Evolutionary conservation across 2,113 vertebrate species (phyloP).

Genomic region (Mola mola): DNA sequence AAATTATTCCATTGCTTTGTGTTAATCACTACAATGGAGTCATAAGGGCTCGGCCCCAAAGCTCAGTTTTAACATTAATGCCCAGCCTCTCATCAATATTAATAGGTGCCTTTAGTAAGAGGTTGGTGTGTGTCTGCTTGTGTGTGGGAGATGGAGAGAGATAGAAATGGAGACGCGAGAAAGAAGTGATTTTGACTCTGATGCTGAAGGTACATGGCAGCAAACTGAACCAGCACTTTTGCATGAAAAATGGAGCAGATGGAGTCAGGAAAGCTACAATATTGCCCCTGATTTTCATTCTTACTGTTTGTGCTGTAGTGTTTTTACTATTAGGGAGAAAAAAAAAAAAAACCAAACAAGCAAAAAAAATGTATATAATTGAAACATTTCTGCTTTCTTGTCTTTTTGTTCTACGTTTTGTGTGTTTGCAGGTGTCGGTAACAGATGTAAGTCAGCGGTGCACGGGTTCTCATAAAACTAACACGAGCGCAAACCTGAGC

Average conservation of each 20-base stretch:
- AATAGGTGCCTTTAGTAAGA: slow-evolving; percentile 76
- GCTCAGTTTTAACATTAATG: slow-evolving; percentile 83
- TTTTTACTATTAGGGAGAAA: slow-evolving; percentile 10
- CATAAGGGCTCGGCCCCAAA: slow-evolving; percentile 78
- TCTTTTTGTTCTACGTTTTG: no score
- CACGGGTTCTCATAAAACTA: slow-evolving; percentile 27
- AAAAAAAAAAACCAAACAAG: neutral
- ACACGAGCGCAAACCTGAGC: slow-evolving; percentile 22
- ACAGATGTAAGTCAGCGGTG: slow-evolving; percentile 43
- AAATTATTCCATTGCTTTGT: slow-evolving; percentile 83
- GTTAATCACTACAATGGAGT: slow-evolving; percentile 81
- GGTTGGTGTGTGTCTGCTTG: slow-evolving; percentile 26
- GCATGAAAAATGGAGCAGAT: no score
- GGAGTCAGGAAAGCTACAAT: no score
- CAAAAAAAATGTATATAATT: no score
- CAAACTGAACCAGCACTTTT: slow-evolving; percentile 8
- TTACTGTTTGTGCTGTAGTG: no score
- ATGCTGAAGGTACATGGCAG: slow-evolving; percentile 23
- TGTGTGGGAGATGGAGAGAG: neutral
- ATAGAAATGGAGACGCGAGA: slow-evolving; percentile 2
- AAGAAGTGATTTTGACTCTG: slow-evolving; percentile 21
- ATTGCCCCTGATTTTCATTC: no score
- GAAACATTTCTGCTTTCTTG: no score
- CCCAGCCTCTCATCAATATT: slow-evolving; percentile 83
- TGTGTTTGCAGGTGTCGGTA: slow-evolving; percentile 28